Evolutionary conservation across 2,113 vertebrate genomes (phyloP), one percentile per base, ranked within the genome.

Genomic region (Rana temporaria): DNA sequence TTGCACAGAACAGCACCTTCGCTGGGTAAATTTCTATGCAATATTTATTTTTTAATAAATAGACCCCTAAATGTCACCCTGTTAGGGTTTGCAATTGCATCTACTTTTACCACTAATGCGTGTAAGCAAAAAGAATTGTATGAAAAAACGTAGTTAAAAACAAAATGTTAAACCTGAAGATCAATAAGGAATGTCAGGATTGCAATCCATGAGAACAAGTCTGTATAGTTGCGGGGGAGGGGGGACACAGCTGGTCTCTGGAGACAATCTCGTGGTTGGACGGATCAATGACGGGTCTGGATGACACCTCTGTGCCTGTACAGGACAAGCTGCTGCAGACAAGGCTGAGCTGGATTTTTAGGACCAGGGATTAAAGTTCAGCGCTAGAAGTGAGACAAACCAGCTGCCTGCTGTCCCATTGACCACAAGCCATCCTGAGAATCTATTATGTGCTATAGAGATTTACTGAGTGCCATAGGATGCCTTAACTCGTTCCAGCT

Each of bases 121-220:
- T 6, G 5, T 42, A 42, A 42, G 38, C 9, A 42, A 42, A 42
- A 42, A 7, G 6, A 42, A 30, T 30, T 3, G 26, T 30, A 30
- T 30, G 26, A 30, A 1, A 30, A 30, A 30, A 30, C 3, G 26
- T 30, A 30, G 26, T 30, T 30, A 2, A 30, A 1, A 30, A 38
- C n/a, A 38, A 38, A 8, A 38, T 38, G 7, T 38, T 22, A 52
- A 22, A 53, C 1, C 17, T n/a, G 26, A 14, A 60, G 15, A 26
- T 66, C 75, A 55, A 67, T 32, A 17, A 22, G 64, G 76, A 78
- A 66, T 56, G 52, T 48, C 22, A 66, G 62, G 76, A 66, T 55
- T 55, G 75, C 48, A 42, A 32, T 8, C 34, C 55, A 64, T 66
- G 64, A 65, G 34, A 22, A 66, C 74, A 63, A 60, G 57, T 57